These are phyloP conservation scores for Rhyacichthys aspro DNA, from an alignment of 2,797 vertebrate species.

Conservation along the genomic window DNA sequence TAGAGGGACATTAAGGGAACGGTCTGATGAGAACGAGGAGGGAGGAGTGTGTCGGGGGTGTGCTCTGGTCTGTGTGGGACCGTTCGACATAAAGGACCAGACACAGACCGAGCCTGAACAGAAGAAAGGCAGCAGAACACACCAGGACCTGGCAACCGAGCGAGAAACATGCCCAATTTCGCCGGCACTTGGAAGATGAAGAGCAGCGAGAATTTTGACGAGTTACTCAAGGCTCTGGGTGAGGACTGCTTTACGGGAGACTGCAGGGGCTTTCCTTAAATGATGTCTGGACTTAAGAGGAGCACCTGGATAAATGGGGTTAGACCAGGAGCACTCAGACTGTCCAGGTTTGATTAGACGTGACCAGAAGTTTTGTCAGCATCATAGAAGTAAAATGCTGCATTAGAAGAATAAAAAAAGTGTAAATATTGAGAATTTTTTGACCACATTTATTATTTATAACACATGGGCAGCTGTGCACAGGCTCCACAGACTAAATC, in stretches of 20 bases:
- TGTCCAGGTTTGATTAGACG: background rate
- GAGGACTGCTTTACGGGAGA: conserved; percentile 58
- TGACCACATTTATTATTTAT: no score
- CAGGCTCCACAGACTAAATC: no score
- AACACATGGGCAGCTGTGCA: no score
- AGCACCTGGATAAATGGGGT: no score
- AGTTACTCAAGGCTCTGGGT: conserved; percentile 93
- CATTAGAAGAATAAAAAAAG: background rate
- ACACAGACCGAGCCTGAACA: conserved; percentile 43
- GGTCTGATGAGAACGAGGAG: conserved; percentile 4
- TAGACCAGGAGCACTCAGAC: no score
- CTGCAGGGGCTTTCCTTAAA: no score
- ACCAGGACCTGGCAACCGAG: background rate
- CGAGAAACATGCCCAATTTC: conserved; percentile 89
- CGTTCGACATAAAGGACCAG: conserved; percentile 61
- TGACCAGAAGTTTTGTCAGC: no score
- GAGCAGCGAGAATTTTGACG: conserved; percentile 96
- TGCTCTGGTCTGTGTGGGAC: conserved; percentile 47
- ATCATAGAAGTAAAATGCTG: no score
- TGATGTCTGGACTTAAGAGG: no score
- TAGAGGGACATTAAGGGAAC: background rate
- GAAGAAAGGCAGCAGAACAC: conserved; percentile 35
- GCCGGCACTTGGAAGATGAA: conserved; percentile 97
- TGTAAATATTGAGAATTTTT: background rate
- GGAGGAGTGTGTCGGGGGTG: conserved; percentile 21